Percentiles rank a stretch among this genome's conserved stretches.
Conservation (phyloP, 2,888 invertebrate species). For the Diplolepis rosae region DNA sequence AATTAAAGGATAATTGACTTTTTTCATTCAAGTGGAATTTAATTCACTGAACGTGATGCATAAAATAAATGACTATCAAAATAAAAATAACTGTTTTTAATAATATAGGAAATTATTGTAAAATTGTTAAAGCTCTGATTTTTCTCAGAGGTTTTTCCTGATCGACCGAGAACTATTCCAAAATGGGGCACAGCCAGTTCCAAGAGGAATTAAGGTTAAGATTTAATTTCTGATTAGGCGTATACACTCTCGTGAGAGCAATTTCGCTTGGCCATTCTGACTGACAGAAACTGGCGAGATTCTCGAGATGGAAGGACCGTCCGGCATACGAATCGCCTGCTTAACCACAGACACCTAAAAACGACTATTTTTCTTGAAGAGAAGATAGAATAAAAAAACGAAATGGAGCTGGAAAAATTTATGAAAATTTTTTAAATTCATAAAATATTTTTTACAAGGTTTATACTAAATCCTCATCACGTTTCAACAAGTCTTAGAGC, state of each 20-base stretch:
- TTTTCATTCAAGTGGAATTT: not conserved
- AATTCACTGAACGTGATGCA: not conserved
- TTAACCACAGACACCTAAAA: slow-evolving; percentile 61
- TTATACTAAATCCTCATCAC: too few species aligned
- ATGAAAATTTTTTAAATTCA: too few species aligned
- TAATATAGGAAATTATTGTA: too few species aligned
- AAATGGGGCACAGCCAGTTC: slow-evolving; percentile 31
- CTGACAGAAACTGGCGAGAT: slow-evolving; percentile 70
- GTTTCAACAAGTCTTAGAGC: too few species aligned
- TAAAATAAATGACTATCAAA: too few species aligned
- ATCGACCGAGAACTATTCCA: slow-evolving; percentile 37
- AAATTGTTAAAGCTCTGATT: not conserved
- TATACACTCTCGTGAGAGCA: slow-evolving; percentile 60
- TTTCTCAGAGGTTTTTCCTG: slow-evolving; percentile 3
- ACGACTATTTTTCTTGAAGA: slow-evolving; percentile 49
- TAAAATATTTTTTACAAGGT: too few species aligned
- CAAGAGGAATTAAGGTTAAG: slow-evolving; percentile 67
- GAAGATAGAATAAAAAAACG: slow-evolving; percentile 32
- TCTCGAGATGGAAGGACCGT: slow-evolving; percentile 70
- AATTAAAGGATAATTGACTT: too few species aligned
- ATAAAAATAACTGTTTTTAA: too few species aligned
- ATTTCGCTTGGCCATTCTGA: slow-evolving; percentile 70
- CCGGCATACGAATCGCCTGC: slow-evolving; percentile 71
- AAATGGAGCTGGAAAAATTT: not conserved
- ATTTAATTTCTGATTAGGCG: slow-evolving; percentile 72